These are phyloP conservation scores for Epinotia bilunana DNA, from an alignment of 2,888 invertebrate genomes.

Conservation along the genomic window DNA sequence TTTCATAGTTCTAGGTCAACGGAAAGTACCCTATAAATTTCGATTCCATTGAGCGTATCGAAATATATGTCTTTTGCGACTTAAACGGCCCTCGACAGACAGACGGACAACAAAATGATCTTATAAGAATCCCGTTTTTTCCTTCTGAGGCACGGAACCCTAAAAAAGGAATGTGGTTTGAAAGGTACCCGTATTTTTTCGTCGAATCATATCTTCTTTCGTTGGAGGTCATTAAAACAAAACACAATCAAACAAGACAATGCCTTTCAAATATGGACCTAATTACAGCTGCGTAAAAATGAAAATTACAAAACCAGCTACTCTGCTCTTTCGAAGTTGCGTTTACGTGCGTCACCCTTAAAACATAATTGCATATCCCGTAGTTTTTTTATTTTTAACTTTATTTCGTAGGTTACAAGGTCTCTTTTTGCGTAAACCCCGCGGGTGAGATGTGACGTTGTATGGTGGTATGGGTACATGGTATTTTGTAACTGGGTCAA, in stretches of 20 bases:
- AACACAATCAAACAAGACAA: neutral
- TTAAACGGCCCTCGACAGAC: too few species aligned
- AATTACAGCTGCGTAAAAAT: neutral
- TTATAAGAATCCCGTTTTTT: too few species aligned
- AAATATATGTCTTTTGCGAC: too few species aligned
- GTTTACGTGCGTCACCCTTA: neutral
- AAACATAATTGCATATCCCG: neutral
- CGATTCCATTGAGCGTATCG: too few species aligned
- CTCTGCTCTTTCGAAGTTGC: neutral
- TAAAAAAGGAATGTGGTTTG: too few species aligned
- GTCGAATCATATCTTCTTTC: neutral
- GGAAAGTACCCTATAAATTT: too few species aligned
- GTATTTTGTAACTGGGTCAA: slow-evolving; percentile 20
- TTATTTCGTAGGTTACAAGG: neutral
- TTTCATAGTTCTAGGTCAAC: too few species aligned
- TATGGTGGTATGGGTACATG: neutral
- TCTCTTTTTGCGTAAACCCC: neutral
- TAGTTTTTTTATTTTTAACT: neutral
- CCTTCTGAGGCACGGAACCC: too few species aligned
- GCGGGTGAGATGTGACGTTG: neutral
- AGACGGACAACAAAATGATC: too few species aligned
- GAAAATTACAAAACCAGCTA: neutral
- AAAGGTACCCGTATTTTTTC: neutral
- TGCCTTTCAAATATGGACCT: neutral
- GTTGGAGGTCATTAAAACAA: neutral